phyloP scores from a whole-genome alignment of 2,888 invertebrate genomes.

The Drosophila greeni region DNA sequence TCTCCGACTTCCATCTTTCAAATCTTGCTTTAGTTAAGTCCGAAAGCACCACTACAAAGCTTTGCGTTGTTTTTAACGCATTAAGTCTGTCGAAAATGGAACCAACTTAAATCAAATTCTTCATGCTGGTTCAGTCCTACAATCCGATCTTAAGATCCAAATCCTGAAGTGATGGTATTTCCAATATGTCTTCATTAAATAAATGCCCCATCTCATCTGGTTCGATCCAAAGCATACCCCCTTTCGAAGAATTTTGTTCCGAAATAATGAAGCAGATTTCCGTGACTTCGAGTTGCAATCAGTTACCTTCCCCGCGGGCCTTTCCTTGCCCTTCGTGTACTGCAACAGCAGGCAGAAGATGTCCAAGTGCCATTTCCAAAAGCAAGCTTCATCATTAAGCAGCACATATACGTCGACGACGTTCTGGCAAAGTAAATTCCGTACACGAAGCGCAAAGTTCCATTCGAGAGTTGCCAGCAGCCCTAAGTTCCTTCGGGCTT shows the following conservation, averaged over 20 bases:
- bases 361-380: neutral
- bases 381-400: neutral
- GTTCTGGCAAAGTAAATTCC: too few species aligned
- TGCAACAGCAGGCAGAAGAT: neutral
- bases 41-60: too few species aligned
- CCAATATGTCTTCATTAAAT: neutral
- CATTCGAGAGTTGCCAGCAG: neutral
- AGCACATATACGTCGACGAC: neutral
- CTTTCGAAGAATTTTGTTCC: neutral
- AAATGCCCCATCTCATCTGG: neutral
- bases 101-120: too few species aligned
- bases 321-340: too few species aligned
- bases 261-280: neutral
- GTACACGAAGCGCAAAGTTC: too few species aligned
- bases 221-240: neutral
- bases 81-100: too few species aligned
- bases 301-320: too few species aligned
- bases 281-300: neutral
- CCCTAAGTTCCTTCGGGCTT: neutral
- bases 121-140: neutral
- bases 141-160: neutral
- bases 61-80: too few species aligned
- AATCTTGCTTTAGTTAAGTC: too few species aligned
- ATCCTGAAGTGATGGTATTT: neutral
- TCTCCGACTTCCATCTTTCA: too few species aligned